Percentiles rank a stretch among this genome's conserved stretches.
These are phyloP conservation scores for Camelus dromedarius DNA, from an alignment of 2,113 vertebrate genomes.

Conservation along the genomic window DNA sequence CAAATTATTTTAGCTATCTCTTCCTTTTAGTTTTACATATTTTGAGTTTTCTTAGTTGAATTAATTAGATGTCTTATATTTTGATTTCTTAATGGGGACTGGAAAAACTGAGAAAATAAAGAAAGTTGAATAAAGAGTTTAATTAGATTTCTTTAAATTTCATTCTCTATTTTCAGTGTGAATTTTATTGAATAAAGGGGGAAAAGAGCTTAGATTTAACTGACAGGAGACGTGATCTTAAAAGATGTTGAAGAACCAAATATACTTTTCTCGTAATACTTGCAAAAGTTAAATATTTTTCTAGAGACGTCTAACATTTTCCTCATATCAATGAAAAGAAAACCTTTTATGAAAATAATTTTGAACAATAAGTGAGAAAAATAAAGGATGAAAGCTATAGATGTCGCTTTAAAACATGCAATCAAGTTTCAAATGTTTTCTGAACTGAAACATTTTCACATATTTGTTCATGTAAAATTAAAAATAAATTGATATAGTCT, in stretches of 20 bases:
- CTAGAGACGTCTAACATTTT: background rate
- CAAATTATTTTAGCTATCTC: background rate
- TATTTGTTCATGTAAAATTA: background rate
- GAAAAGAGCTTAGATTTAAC: slow-evolving; percentile 10
- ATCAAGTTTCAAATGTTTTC: background rate
- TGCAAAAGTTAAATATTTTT: background rate
- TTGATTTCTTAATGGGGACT: slow-evolving; percentile 9
- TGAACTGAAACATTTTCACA: background rate
- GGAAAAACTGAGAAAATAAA: background rate
- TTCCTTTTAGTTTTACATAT: background rate
- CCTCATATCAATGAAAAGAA: background rate
- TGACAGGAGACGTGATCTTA: background rate
- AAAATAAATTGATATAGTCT: background rate
- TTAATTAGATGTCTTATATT: background rate
- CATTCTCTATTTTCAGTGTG: background rate
- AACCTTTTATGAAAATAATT: background rate
- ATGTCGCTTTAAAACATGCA: background rate
- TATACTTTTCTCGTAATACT: background rate
- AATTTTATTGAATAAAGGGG: background rate
- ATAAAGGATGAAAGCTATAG: background rate
- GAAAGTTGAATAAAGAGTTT: background rate
- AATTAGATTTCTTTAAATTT: background rate
- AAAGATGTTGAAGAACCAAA: background rate
- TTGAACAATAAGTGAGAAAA: background rate
- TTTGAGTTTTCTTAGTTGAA: slow-evolving; percentile 8